A percentile compares a stretch with the other conserved stretches of the same genome.
These are phyloP conservation scores for Ranitomeya variabilis DNA, from an alignment of 2,113 vertebrate genomes.

Conservation along the genomic window DNA sequence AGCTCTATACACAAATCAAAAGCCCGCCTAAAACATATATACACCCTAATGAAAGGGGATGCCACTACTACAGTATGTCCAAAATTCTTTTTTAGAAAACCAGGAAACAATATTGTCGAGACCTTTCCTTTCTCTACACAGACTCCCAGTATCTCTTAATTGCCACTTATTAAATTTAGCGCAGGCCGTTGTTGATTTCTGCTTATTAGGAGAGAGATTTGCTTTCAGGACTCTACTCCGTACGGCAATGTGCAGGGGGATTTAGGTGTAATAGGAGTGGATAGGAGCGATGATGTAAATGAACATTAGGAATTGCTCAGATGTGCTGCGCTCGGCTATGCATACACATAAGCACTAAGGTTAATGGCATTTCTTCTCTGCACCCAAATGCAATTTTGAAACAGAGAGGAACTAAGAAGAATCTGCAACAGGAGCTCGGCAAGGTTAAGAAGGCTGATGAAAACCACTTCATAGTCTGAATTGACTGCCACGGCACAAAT, in stretches of 20 bases:
- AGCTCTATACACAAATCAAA: no score
- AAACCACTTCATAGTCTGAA: conserved; percentile 53
- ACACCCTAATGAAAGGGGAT: no score
- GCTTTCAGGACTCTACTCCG: background rate
- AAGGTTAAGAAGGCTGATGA: conserved; percentile 55
- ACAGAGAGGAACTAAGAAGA: conserved; percentile 46
- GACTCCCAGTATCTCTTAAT: background rate
- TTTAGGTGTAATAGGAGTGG: conserved; percentile 46
- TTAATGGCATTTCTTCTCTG: conserved; percentile 56
- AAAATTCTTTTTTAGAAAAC: no score
- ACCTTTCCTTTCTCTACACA: background rate
- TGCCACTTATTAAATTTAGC: background rate
- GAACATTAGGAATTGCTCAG: conserved; percentile 48
- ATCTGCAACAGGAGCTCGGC: conserved; percentile 39
- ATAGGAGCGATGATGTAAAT: conserved; percentile 45
- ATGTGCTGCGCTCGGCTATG: conserved; percentile 44
- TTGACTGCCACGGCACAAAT: conserved; percentile 40
- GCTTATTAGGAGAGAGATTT: conserved; percentile 17
- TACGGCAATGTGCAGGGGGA: conserved; percentile 35
- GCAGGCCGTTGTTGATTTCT: background rate
- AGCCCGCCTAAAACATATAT: no score
- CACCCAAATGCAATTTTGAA: conserved; percentile 55
- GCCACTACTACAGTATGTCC: no score
- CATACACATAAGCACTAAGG: conserved; percentile 55
- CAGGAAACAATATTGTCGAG: background rate